Evolutionary conservation across 2,113 vertebrate species (phyloP).

Genomic region (Lophochroa leadbeateri): DNA sequence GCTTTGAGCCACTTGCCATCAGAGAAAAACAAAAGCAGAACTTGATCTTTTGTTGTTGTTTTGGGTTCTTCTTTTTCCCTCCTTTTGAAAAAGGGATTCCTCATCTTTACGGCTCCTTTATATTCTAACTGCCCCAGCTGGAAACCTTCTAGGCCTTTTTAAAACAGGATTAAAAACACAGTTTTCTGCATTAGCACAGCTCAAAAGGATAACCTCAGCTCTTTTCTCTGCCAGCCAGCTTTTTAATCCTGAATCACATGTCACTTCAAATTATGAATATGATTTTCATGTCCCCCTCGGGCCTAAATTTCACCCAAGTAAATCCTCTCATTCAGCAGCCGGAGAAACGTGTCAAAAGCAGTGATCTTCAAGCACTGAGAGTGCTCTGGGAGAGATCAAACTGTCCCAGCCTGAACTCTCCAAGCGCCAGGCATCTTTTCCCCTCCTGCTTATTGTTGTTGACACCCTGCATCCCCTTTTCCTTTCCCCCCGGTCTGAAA

Average conservation of each 20-base stretch:
- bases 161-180: conserved; percentile 73
- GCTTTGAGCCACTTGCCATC: conserved; percentile 2
- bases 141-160: conserved; percentile 71
- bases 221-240: conserved; percentile 75
- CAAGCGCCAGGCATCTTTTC: conserved; percentile 21
- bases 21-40: conserved; percentile 47
- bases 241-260: conserved; percentile 80
- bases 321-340: conserved; percentile 78
- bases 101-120: conserved; percentile 47
- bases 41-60: conserved; percentile 63
- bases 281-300: conserved; percentile 76
- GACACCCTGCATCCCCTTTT: conserved; percentile 18
- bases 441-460: conserved; percentile 31
- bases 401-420: conserved; percentile 60
- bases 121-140: conserved; percentile 68
- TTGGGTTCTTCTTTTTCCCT: neutral
- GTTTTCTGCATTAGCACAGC: conserved; percentile 75
- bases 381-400: conserved; percentile 71
- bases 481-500: neutral
- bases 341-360: conserved; percentile 71
- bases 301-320: conserved; percentile 79
- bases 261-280: conserved; percentile 82
- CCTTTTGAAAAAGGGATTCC: conserved; percentile 58
- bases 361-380: conserved; percentile 67
- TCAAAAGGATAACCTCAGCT: conserved; percentile 74